These are phyloP conservation scores for Mellilla xanthometata DNA, from an alignment of 2,888 invertebrate genomes.

Conservation along the genomic window DNA sequence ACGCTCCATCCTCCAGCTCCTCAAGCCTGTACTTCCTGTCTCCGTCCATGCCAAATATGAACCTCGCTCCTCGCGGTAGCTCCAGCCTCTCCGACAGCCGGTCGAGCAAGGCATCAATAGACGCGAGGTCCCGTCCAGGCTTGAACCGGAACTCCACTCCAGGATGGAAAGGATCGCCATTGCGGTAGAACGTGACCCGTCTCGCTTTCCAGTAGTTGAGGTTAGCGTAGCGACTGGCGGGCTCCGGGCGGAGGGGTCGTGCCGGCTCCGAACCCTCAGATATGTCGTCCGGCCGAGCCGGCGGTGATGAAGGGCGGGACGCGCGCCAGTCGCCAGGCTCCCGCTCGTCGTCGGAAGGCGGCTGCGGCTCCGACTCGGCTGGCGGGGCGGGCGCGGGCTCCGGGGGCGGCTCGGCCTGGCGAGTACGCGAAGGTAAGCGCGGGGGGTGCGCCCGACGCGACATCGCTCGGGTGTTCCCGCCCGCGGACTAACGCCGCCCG, in stretches of 20 bases:
- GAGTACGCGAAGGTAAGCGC: slow-evolving; percentile 63
- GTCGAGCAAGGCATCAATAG: slow-evolving; percentile 92
- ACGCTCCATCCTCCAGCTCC: slow-evolving; percentile 94
- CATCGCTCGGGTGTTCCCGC: slow-evolving; percentile 63
- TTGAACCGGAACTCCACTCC: slow-evolving; percentile 94
- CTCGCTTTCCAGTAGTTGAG: slow-evolving; percentile 94
- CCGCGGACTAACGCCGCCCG: slow-evolving; percentile 60
- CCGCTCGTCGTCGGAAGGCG: slow-evolving; percentile 77
- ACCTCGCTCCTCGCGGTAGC: slow-evolving; percentile 93
- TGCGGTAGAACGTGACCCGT: slow-evolving; percentile 94
- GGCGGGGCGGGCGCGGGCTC: slow-evolving; percentile 67
- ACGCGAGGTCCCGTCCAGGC: slow-evolving; percentile 93
- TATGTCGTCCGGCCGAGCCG: slow-evolving; percentile 69
- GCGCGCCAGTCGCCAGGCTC: slow-evolving; percentile 80
- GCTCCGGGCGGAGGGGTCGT: slow-evolving; percentile 82
- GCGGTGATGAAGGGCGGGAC: slow-evolving; percentile 67
- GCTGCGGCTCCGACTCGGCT: slow-evolving; percentile 61
- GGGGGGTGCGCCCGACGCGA: slow-evolving; percentile 72
- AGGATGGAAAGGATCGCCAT: slow-evolving; percentile 96
- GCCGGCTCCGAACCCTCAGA: slow-evolving; percentile 75
- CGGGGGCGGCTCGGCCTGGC: slow-evolving; percentile 70
- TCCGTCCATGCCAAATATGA: slow-evolving; percentile 96
- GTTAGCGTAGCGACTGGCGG: slow-evolving; percentile 87
- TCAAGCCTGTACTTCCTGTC: slow-evolving; percentile 91
- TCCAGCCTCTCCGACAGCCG: slow-evolving; percentile 94